A percentile compares a stretch with the other conserved stretches of the same genome.
These are phyloP conservation scores for Odontophorus gujanensis DNA, from an alignment of 2,113 vertebrate species.

Conservation along the genomic window DNA sequence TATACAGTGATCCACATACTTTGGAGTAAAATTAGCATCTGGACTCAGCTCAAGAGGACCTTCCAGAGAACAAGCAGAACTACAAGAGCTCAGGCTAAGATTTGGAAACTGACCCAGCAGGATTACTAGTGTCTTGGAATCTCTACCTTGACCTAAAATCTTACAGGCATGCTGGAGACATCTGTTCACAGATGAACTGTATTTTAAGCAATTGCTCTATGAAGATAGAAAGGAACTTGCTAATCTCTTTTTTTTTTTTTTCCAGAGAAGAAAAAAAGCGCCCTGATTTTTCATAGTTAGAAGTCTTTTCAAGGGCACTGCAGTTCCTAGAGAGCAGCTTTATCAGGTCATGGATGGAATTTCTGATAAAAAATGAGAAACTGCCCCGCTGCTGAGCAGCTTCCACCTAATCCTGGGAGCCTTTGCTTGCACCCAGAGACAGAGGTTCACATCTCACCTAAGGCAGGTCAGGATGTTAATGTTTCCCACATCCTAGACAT, in stretches of 20 bases:
- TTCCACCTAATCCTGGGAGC: not conserved
- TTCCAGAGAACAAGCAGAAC: not conserved
- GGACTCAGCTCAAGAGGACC: not conserved
- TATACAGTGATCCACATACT: not conserved
- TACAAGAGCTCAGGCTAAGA: not conserved
- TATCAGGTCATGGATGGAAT: not conserved
- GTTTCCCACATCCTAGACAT: not conserved
- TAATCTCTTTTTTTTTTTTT: not conserved
- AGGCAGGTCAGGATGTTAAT: not conserved
- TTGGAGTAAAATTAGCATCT: not conserved
- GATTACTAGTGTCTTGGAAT: slow-evolving; percentile 7
- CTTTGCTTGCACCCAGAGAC: not conserved
- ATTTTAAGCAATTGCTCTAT: not conserved
- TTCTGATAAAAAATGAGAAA: slow-evolving; percentile 27
- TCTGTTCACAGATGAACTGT: not conserved
- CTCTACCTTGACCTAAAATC: slow-evolving; percentile 23
- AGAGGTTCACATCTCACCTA: not conserved
- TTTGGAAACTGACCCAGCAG: not conserved
- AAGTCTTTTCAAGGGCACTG: not conserved
- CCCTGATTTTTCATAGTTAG: not conserved
- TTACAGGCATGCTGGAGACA: not conserved
- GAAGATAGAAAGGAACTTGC: not conserved
- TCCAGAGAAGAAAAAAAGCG: not conserved
- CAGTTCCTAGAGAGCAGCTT: not conserved
- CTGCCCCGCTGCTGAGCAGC: not conserved